Evolutionary conservation across 2,113 vertebrate species (phyloP), one percentile per base, ranked within the genome.

Genomic region (Muscicapa adusta): DNA sequence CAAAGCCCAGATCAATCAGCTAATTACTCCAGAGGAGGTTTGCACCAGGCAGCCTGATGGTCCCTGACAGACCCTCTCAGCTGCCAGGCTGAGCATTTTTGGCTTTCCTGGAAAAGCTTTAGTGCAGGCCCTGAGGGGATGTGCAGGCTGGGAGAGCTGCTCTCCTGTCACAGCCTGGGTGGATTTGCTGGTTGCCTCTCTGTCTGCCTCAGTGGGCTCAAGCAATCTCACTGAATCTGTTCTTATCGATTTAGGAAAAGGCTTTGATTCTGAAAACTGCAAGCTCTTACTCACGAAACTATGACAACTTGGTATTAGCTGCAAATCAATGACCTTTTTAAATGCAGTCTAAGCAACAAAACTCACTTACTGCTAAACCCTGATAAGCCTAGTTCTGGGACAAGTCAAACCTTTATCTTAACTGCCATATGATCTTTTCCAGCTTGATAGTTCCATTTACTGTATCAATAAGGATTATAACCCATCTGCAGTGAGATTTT

Each of bases 311-410:
- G 57, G 97, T 98, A 98, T 98, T 97, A 98, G 97, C 97, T 97
- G 93, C 96, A 97, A 98, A 98, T 98, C 98, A 98, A 98, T 98
- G 98, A 97, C 95, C 97, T 98, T 98, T 98, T 97, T 53, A 98
- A 97, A 98, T 93, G 97, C 96, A 97, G 96, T 80, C 19, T 57
- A 96, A 94, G 96, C 96, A 97, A 97, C 94, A 96, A 96, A 96
- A 96, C 91, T 96, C 70, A 43, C 96, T 97, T 48, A 71, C 96
- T 97, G 97, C 93, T 95, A 97, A 97, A 90, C 94, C 96, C 97
- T 81, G 96, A 98, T 98, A 98, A 98, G 96, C 96, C 93, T 3
- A 15, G 91, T 91, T 91, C 95, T 83, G 96, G 93, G 97, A 97
- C 88, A 96, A 96, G 93, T 68, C 88, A 89, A 96, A 94, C 97